phyloP scores from a whole-genome alignment of 2,113 vertebrate species.

The Panthera leo region DNA sequence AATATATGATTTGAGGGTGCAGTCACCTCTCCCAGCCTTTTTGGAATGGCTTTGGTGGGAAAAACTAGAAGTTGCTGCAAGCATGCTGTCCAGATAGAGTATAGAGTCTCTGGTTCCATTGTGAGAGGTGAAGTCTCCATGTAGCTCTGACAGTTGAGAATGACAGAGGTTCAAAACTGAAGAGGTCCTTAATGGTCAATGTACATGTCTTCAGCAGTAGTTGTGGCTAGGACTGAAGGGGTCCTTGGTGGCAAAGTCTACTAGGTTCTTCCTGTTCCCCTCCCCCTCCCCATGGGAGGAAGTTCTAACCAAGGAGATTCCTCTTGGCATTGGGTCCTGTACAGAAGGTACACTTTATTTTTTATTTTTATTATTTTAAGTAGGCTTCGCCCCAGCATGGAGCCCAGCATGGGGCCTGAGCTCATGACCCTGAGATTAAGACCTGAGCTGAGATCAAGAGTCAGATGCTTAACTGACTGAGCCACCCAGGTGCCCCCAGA shows the following conservation, averaged over 20 bases:
- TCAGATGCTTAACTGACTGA: no score
- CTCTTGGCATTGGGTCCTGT: background rate
- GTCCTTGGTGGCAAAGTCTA: background rate
- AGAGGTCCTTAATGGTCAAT: background rate
- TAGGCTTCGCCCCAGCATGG: no score
- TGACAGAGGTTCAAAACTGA: background rate
- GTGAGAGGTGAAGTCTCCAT: background rate
- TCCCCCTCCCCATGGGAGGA: background rate
- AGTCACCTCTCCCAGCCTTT: background rate
- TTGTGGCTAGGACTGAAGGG: background rate
- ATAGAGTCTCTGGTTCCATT: background rate
- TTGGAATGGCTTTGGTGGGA: background rate
- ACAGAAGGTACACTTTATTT: background rate
- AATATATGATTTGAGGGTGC: background rate
- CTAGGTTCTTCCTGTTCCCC: background rate
- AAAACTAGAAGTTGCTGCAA: background rate
- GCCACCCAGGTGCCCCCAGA: background rate
- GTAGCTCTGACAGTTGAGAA: background rate
- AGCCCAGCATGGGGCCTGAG: no score
- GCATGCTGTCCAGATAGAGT: background rate
- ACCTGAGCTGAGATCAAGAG: no score
- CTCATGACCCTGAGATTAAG: no score
- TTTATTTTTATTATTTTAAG: no score
- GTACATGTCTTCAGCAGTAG: background rate
- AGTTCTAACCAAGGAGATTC: background rate